A percentile compares a stretch with the other conserved stretches of the same genome.
These are phyloP conservation scores for Mustela erminea DNA, from an alignment of 2,797 vertebrate genomes.

Conservation along the genomic window DNA sequence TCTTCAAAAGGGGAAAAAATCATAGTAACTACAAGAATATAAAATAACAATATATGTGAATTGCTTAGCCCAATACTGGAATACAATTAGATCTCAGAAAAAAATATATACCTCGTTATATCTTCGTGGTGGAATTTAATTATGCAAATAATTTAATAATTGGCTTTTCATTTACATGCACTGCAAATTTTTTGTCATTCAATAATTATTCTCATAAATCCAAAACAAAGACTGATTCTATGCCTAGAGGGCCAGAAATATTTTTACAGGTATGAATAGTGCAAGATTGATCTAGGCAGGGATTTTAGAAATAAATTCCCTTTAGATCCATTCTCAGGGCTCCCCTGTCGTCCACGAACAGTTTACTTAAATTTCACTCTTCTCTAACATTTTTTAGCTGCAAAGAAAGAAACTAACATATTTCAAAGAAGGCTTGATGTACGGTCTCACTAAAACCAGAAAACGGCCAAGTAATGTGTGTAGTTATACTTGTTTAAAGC, in stretches of 20 bases:
- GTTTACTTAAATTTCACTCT: conserved; percentile 38
- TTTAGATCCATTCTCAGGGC: neutral
- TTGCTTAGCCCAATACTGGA: neutral
- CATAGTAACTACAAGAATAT: conserved; percentile 36
- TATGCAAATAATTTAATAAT: conserved; percentile 58
- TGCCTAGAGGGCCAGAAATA: neutral
- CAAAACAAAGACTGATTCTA: conserved; percentile 54
- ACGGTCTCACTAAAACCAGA: neutral
- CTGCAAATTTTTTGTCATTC: conserved; percentile 45
- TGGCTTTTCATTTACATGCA: conserved; percentile 20
- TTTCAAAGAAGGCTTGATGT: conserved; percentile 32
- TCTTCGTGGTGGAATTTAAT: conserved; percentile 36
- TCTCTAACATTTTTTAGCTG: conserved; percentile 61
- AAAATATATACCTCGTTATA: neutral
- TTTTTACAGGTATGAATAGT: neutral
- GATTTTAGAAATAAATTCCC: conserved; percentile 16
- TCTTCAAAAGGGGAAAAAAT: conserved; percentile 64
- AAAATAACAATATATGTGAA: neutral
- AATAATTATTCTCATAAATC: conserved; percentile 42
- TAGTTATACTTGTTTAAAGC: neutral
- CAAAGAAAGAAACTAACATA: conserved; percentile 34
- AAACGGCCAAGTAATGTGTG: neutral
- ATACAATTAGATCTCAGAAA: conserved; percentile 13
- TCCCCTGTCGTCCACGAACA: neutral
- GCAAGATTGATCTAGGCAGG: conserved; percentile 28